Evolutionary conservation across 2,888 invertebrate species (phyloP).

Genomic region (Cheilosia pagana): DNA sequence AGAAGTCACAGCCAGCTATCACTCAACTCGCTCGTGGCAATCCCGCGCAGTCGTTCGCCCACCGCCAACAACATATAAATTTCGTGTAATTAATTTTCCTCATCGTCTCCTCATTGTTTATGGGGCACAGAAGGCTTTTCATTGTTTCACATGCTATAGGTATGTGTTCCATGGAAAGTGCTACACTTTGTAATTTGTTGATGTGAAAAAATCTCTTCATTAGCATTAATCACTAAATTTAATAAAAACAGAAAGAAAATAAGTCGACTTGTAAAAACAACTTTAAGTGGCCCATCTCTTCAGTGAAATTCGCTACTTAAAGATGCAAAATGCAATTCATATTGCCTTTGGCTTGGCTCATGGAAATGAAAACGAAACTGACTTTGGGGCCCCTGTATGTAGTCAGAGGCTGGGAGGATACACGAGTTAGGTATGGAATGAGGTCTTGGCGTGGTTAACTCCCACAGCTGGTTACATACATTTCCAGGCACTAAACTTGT

Average conservation of each 20-base stretch:
- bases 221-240: slow-evolving; percentile 47
- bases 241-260: not conserved
- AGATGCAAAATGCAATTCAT: slow-evolving; percentile 17
- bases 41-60: slow-evolving; percentile 59
- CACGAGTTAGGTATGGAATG: slow-evolving; percentile 34
- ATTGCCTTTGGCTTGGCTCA: slow-evolving; percentile 8
- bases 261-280: slow-evolving; percentile 34
- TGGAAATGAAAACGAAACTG: slow-evolving; percentile 62
- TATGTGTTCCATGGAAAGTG: slow-evolving; percentile 63
- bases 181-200: slow-evolving; percentile 54
- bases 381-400: slow-evolving; percentile 9
- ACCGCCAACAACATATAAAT: slow-evolving; percentile 60
- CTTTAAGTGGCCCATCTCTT: slow-evolving; percentile 48
- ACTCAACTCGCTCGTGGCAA: slow-evolving; percentile 39
- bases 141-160: not conserved
- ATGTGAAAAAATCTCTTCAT: slow-evolving; percentile 53
- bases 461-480: slow-evolving; percentile 60
- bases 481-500: slow-evolving; percentile 48
- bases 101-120: slow-evolving; percentile 35
- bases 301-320: slow-evolving; percentile 56
- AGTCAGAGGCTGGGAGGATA: slow-evolving; percentile 36
- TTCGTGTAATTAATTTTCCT: slow-evolving; percentile 62
- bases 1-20: slow-evolving; percentile 56
- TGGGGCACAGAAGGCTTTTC: slow-evolving; percentile 30
- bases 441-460: slow-evolving; percentile 63